A percentile compares a stretch with the other conserved stretches of the same genome.
These are phyloP conservation scores for Crossocerus cetratus DNA, from an alignment of 2,888 invertebrate species.

Conservation along the genomic window DNA sequence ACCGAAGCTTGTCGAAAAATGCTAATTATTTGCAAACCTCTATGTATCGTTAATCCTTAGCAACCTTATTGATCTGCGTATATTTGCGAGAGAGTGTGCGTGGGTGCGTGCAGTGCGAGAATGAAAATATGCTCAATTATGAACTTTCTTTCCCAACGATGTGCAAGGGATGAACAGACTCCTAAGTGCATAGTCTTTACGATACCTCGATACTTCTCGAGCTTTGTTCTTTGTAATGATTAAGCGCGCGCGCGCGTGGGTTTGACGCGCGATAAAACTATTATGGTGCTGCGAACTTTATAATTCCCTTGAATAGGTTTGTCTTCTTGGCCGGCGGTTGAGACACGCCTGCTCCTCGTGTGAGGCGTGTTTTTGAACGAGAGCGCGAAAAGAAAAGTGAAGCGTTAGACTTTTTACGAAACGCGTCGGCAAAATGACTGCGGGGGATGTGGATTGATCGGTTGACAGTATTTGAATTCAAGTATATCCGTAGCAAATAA, in stretches of 20 bases:
- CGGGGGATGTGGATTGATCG: conserved; percentile 37
- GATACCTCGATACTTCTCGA: conserved; percentile 43
- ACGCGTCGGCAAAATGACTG: conserved; percentile 14
- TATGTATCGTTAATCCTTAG: conserved; percentile 37
- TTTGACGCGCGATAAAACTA: conserved; percentile 25
- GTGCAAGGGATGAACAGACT: conserved; percentile 13
- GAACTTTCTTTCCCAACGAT: conserved; percentile 26
- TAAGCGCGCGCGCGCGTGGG: conserved; percentile 33
- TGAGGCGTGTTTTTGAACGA: background rate
- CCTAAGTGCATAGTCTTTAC: conserved; percentile 23
- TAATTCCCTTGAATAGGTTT: conserved; percentile 46
- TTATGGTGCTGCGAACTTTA: conserved; percentile 57
- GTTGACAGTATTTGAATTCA: conserved; percentile 50
- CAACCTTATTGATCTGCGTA: conserved; percentile 34
- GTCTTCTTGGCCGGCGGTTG: conserved; percentile 6
- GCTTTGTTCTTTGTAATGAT: conserved; percentile 49
- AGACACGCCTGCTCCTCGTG: conserved; percentile 9
- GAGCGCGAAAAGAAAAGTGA: too few species aligned
- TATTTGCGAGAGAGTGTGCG: conserved; percentile 12
- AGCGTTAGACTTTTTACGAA: conserved; percentile 15
- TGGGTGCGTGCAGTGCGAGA: conserved; percentile 3
- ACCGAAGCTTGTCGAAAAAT: background rate
- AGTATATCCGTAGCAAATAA: conserved; percentile 55
- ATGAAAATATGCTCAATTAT: conserved; percentile 43
- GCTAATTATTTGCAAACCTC: conserved; percentile 21